Evolutionary conservation across 1,140 invertebrate genomes (phyloP).

Genomic region (Maconellicoccus hirsutus): DNA sequence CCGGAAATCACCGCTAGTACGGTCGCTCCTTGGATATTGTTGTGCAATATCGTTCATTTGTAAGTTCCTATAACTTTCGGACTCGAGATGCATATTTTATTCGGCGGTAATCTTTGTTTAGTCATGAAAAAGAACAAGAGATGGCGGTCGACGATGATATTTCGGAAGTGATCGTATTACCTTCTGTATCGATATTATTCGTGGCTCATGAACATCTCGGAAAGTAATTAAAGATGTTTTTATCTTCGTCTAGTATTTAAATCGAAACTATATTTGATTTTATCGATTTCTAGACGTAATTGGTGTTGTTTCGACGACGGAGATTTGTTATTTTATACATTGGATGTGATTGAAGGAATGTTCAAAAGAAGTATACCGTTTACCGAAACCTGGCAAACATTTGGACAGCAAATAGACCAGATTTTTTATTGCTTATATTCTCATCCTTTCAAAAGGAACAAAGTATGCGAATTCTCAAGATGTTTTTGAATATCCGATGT

Average conservation of each 20-base stretch:
- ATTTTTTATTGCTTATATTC: conserved; percentile 79
- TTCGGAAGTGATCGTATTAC: conserved; percentile 48
- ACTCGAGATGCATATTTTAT: not conserved
- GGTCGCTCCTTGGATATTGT: conserved; percentile 66
- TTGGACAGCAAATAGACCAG: conserved; percentile 70
- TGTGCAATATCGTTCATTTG: conserved; percentile 62
- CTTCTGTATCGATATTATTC: conserved; percentile 65
- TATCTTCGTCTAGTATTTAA: not conserved
- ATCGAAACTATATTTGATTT: conserved; percentile 10
- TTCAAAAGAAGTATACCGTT: conserved; percentile 37
- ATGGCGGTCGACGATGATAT: not conserved
- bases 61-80: conserved; percentile 28
- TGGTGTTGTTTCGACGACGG: conserved; percentile 69
- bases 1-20: conserved; percentile 37
- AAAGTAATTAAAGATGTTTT: conserved; percentile 33
- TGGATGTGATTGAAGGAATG: conserved; percentile 57
- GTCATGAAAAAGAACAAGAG: not conserved
- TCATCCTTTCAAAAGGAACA: conserved; percentile 66
- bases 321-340: conserved; percentile 59
- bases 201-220: conserved; percentile 76
- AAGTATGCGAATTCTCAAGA: conserved; percentile 34
- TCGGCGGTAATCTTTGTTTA: not conserved
- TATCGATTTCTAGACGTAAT: conserved; percentile 34
- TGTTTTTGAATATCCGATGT: too few species aligned
- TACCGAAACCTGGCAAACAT: conserved; percentile 38